Evolutionary conservation across 2,888 invertebrate species (phyloP), one percentile per base, ranked within the genome.

Genomic region (Synanthedon andrenaeformis): DNA sequence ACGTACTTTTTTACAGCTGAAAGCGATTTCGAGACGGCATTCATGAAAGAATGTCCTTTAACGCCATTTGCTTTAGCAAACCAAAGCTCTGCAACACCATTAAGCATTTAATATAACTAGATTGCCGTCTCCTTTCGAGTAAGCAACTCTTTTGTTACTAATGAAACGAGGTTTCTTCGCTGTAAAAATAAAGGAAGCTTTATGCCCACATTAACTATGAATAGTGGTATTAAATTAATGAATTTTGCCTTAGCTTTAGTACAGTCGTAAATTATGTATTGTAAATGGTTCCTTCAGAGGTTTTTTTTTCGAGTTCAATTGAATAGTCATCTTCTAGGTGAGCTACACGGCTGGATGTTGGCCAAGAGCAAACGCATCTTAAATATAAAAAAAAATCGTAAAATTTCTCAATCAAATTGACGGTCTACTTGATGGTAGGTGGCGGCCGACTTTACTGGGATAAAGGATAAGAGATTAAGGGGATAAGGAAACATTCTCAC

Each of bases 121-220:
- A 61, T 61, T 56, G 58, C 51, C 54, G 49, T 49, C 23, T 54
- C 51, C 52, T 54, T 45, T 50, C 54, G 54, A 56, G 48, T 52
- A 58, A 58, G 54, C 14, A 54, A 59, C 60, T 67, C 69, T 64
- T 70, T 72, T 72, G 71, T 72, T 61, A 63, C 59, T 72, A 75
- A 76, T 74, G 69, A 74, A 77, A 76, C 71, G 69, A 64, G 70
- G 65, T 53, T 63, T 63, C 55, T 57, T 54, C 52, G 59, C 61
- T 63, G 62, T 64, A 69, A 69, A 73, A 74, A 72, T 69, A 70
- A 67, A 67, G 57, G 4, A 49, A 19, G 49, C 45, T n/a, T 45
- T 13, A 45, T 13, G 14, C 13, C 13, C 45, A 45, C 45, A 45
- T 6, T 14, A 14, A 13, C 2, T 13, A 45, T 13, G 14, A 45